Evolutionary conservation across 2,113 vertebrate species (phyloP).

Genomic region (Pterocles gutturalis): DNA sequence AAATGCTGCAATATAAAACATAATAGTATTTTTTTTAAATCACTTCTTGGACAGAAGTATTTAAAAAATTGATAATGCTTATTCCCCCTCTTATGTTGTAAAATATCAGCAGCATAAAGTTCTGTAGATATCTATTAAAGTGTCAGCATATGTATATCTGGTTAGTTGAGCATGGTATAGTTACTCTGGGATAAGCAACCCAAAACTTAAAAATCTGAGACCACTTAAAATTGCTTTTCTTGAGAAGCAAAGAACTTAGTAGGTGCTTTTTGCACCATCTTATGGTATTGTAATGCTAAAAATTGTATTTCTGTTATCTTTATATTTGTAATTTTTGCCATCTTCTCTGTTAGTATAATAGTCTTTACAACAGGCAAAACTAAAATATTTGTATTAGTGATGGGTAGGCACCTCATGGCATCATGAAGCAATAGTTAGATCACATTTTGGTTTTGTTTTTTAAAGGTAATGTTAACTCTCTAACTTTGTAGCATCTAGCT

Average conservation of each 20-base stretch:
- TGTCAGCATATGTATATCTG: conserved; percentile 25
- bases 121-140: conserved; percentile 54
- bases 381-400: neutral
- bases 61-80: conserved; percentile 14
- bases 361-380: neutral
- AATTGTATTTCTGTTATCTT: neutral
- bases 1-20: conserved; percentile 40
- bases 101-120: conserved; percentile 18
- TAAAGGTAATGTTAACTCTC: neutral
- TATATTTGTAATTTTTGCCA: conserved; percentile 9
- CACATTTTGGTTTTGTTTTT: neutral
- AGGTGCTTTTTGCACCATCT: conserved; percentile 69
- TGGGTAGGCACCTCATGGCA: neutral
- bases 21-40: conserved; percentile 22
- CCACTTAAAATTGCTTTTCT: conserved; percentile 63
- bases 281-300: conserved; percentile 33
- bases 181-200: conserved; percentile 31
- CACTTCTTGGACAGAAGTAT: conserved; percentile 37
- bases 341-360: conserved; percentile 29
- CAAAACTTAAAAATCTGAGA: conserved; percentile 26
- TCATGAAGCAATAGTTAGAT: conserved; percentile 21
- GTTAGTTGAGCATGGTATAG: neutral
- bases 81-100: neutral
- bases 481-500: neutral
- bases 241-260: conserved; percentile 67